Percentiles rank a stretch among this genome's conserved stretches.
These are phyloP conservation scores for Amblyornis subalaris DNA, from an alignment of 2,113 vertebrate genomes.

Conservation along the genomic window DNA sequence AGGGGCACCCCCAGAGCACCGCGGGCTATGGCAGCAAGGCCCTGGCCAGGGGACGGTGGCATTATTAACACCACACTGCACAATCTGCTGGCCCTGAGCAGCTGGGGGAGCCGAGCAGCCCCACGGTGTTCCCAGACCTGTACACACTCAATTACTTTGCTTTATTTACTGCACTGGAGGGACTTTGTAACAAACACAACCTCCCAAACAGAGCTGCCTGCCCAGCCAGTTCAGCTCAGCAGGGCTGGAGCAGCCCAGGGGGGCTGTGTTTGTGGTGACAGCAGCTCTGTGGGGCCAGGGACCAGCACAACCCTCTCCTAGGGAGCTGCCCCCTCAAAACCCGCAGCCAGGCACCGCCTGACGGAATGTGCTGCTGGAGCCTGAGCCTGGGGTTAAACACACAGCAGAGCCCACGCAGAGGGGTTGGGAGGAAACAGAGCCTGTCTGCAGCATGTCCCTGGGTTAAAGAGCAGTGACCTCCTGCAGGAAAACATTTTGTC, in stretches of 20 bases:
- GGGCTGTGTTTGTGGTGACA: neutral
- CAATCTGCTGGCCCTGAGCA: neutral
- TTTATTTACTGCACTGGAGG: neutral
- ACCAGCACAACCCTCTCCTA: fast-evolving
- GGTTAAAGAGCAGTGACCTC: neutral
- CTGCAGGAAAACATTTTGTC: neutral
- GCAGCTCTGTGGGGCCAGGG: neutral
- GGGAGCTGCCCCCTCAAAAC: neutral
- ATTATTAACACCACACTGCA: neutral
- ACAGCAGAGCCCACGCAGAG: neutral
- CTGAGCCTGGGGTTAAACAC: neutral
- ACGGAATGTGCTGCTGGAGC: neutral
- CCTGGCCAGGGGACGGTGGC: neutral
- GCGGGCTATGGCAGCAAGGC: neutral
- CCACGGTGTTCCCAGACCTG: neutral
- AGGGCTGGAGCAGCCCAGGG: neutral
- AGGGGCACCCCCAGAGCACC: fast-evolving
- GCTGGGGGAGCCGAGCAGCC: neutral
- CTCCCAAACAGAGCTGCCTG: neutral
- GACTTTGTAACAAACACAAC: neutral
- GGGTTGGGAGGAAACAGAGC: neutral
- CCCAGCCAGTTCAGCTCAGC: neutral
- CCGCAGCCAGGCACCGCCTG: neutral
- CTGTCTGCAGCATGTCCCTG: neutral
- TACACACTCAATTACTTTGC: neutral